Evolutionary conservation across 2,888 invertebrate genomes (phyloP).

Genomic region (Phasia obesa): DNA sequence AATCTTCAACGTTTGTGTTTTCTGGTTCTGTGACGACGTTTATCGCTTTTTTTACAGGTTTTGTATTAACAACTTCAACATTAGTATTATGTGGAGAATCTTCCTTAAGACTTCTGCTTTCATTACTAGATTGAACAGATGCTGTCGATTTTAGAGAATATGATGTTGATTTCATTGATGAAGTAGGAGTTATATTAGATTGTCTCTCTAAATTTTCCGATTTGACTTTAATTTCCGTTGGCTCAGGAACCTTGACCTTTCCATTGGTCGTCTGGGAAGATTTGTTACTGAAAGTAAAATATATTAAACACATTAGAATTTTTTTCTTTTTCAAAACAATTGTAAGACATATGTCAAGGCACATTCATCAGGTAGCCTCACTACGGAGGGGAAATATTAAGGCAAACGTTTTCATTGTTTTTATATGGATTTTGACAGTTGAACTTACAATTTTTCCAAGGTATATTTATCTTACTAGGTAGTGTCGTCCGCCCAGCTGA

Average conservation of each 20-base stretch:
- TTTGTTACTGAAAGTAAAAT: slow-evolving; percentile 71
- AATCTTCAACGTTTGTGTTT: slow-evolving; percentile 52
- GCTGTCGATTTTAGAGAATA: slow-evolving; percentile 79
- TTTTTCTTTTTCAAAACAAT: not conserved
- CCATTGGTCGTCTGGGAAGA: slow-evolving; percentile 68
- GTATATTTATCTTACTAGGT: no score
- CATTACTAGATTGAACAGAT: slow-evolving; percentile 75
- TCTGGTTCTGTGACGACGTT: slow-evolving; percentile 54
- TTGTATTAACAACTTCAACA: slow-evolving; percentile 5
- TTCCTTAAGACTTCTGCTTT: slow-evolving; percentile 51
- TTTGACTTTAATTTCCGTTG: slow-evolving; percentile 33
- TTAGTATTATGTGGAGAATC: not conserved
- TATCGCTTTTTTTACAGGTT: not conserved
- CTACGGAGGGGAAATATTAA: no score
- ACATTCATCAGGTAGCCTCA: no score
- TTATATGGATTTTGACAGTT: no score
- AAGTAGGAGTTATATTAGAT: slow-evolving; percentile 71
- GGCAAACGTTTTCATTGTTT: no score
- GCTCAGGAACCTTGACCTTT: slow-evolving; percentile 24
- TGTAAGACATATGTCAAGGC: no score
- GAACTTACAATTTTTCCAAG: no score
- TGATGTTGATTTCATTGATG: slow-evolving; percentile 75
- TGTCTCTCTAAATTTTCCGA: slow-evolving; percentile 36
- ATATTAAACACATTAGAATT: not conserved
- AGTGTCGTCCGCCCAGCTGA: no score